phyloP scores from a whole-genome alignment of 2,797 vertebrate genomes.

The Gymnothorax reevesii region DNA sequence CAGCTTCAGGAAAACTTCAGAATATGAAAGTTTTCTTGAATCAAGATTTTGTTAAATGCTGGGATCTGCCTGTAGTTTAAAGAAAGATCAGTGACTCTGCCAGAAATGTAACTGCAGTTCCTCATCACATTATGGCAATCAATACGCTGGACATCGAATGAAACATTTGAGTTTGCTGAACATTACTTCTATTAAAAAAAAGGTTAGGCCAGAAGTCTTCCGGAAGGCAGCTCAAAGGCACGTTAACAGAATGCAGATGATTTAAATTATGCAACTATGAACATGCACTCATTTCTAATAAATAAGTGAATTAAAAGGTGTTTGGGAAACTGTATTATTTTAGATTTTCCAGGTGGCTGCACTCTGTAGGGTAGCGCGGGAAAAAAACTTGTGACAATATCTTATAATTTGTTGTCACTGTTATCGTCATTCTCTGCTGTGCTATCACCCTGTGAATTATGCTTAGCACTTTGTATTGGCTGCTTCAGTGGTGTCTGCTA shows the following conservation, averaged over 20 bases:
- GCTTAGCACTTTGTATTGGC: neutral
- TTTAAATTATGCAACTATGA: neutral
- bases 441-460: neutral
- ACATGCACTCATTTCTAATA: neutral
- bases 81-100: neutral
- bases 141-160: neutral
- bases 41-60: neutral
- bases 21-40: neutral
- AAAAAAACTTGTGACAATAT: neutral
- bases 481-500: neutral
- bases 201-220: neutral
- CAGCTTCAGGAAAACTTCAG: neutral
- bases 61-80: neutral
- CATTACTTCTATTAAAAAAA: neutral
- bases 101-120: no score
- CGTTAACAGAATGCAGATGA: neutral
- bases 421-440: neutral
- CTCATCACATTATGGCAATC: no score
- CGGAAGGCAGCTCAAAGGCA: neutral
- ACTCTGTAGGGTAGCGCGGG: neutral
- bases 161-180: neutral
- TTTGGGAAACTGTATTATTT: neutral
- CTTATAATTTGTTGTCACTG: neutral
- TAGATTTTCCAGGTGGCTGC: neutral
- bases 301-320: neutral